phyloP scores from a whole-genome alignment of 2,797 vertebrate species.

The Gallinago stenura region DNA sequence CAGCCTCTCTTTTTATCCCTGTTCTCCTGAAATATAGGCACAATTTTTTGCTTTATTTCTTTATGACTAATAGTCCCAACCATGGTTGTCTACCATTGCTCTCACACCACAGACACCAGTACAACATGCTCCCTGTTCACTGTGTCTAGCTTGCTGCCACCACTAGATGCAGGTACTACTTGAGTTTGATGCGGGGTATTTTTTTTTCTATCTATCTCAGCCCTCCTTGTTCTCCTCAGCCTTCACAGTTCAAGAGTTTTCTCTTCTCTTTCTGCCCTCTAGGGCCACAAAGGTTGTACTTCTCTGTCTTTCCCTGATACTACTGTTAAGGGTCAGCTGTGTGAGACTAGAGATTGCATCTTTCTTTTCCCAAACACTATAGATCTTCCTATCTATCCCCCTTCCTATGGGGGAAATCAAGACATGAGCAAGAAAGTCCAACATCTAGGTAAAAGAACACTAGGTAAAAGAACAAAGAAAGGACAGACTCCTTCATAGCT shows the following conservation, averaged over 20 bases:
- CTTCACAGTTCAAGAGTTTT: neutral
- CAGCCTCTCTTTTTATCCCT: neutral
- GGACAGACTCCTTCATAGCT: neutral
- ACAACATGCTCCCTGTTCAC: neutral
- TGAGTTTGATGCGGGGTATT: neutral
- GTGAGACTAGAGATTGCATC: neutral
- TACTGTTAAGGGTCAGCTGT: neutral
- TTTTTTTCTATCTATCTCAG: neutral
- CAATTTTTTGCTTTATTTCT: neutral
- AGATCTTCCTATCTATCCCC: neutral
- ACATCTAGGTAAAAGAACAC: neutral
- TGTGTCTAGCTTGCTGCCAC: neutral
- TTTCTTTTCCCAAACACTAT: neutral
- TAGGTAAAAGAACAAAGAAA: neutral
- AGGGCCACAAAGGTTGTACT: neutral
- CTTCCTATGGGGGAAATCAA: neutral
- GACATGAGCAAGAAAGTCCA: neutral
- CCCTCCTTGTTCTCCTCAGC: neutral
- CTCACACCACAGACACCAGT: neutral
- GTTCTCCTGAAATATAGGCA: neutral
- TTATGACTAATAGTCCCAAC: neutral
- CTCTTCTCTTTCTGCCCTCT: neutral
- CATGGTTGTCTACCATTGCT: neutral
- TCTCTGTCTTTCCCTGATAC: neutral
- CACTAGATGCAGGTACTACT: neutral